Percentiles rank a stretch among this genome's conserved stretches.
Evolutionary conservation across 2,888 invertebrate species (phyloP).

Genomic region (Octodonta nipae): DNA sequence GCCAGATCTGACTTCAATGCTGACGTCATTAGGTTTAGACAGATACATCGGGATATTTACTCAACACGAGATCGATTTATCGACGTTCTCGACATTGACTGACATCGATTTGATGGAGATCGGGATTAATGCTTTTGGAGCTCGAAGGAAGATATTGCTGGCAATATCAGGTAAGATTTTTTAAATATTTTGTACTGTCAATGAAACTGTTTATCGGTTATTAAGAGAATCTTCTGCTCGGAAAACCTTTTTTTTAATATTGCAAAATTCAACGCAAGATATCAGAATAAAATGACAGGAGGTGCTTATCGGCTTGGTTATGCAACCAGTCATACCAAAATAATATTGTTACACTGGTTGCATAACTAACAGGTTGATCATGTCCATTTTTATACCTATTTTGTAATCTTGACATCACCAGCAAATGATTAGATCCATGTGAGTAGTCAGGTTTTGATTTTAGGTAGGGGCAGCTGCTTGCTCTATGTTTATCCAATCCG

Average conservation of each 20-base stretch:
- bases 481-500: too few species aligned
- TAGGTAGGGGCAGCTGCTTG: too few species aligned
- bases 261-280: too few species aligned
- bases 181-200: neutral
- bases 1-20: conserved; percentile 42
- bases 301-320: too few species aligned
- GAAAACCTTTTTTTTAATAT: neutral
- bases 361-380: too few species aligned
- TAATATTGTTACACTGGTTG: too few species aligned
- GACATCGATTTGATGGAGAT: conserved; percentile 79
- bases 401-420: too few species aligned
- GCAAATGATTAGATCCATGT: too few species aligned
- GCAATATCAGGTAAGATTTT: conserved; percentile 68
- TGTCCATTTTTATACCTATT: too few species aligned
- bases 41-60: conserved; percentile 65
- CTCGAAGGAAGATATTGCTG: conserved; percentile 79
- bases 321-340: too few species aligned
- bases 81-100: conserved; percentile 76
- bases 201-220: neutral
- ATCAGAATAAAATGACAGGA: too few species aligned
- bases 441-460: too few species aligned
- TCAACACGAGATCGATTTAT: conserved; percentile 79
- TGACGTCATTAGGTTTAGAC: conserved; percentile 56
- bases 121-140: conserved; percentile 81
- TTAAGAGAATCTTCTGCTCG: neutral